phyloP scores from a whole-genome alignment of 2,797 vertebrate genomes.

The Gambusia yucatana region DNA sequence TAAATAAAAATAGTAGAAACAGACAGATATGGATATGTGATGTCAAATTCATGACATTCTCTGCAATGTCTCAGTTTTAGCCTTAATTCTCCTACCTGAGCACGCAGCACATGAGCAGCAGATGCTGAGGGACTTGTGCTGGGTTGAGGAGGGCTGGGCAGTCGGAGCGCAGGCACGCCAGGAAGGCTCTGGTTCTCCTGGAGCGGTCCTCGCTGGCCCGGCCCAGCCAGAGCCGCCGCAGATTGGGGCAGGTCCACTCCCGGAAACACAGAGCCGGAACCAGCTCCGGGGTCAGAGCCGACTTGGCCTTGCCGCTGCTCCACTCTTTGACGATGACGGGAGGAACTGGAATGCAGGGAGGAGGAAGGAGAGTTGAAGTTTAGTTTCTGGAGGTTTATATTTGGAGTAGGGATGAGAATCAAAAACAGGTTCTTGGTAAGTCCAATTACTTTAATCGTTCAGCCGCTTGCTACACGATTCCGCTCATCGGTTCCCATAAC shows the following conservation, averaged over 20 bases:
- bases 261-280: conserved; percentile 91
- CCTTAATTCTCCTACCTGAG: conserved; percentile 80
- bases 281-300: conserved; percentile 91
- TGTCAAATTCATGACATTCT: neutral
- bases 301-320: conserved; percentile 93
- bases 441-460: too few relatives aligned
- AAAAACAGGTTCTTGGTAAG: too few relatives aligned
- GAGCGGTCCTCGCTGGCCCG: conserved; percentile 93
- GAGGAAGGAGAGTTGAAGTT: neutral
- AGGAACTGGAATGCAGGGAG: conserved; percentile 77
- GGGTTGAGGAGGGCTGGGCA: conserved; percentile 93
- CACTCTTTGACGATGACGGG: conserved; percentile 94
- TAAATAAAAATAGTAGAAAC: neutral
- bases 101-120: conserved; percentile 95
- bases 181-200: conserved; percentile 90
- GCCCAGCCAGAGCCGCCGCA: conserved; percentile 91
- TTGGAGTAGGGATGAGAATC: too few relatives aligned
- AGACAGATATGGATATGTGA: too few relatives aligned
- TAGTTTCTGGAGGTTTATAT: too few relatives aligned
- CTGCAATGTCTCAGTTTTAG: neutral
- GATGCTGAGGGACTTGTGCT: conserved; percentile 89
- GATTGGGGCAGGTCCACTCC: conserved; percentile 94
- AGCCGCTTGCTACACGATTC: too few relatives aligned
- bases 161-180: conserved; percentile 93
- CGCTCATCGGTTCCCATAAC: too few relatives aligned